Base-by-base conservation (phyloP, 2,797 vertebrate genomes). In the Spinus pinus region DNA sequence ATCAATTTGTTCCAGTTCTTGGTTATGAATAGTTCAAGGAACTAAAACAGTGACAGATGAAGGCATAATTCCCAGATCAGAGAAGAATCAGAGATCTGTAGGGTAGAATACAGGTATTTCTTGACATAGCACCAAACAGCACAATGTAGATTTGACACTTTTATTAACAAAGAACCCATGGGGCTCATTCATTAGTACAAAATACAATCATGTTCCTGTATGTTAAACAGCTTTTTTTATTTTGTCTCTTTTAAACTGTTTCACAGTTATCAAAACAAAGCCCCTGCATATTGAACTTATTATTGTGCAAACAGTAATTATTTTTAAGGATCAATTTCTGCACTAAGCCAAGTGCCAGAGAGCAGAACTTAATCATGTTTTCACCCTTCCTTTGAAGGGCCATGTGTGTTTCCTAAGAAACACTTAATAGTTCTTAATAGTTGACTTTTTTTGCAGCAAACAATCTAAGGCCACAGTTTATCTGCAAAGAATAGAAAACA, bases 81-180 rank as follows among this genome's bases (percentile, higher is more conserved):
- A 31, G 33, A 21, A 54, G 24, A 81, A 47, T 6, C 0, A 33
- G 53, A 56, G 12, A 37, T 12, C 11, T 49, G 15, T 8, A 8
- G 11, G 42, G 12, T 3, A 65, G n/a, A 75, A 56, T 3, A 15
- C 10, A 33, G 24, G 22, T 25, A 42, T 31, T 85, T 57, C 35
- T n/a, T 78, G 58, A 53, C 65, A 39, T 3, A 19, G 37, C 37
- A 54, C 16, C 35, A 58, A 77, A n/a, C 46, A 82, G 62, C 53
- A 56, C 23, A 2, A 14, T 1, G 3, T 31, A 84, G 44, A 58
- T 96, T 95, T 95, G 86, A 80, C 77, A 72, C 58, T 98, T 98
- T 98, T 98, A 98, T 98, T 98, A 98, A 97, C 95, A 97, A 98
- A 96, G 96, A 98, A 97, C 97, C 98, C 98, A 98, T 94, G 72